Conservation (phyloP, 2,113 vertebrate genomes). For the Prionailurus viverrinus region DNA sequence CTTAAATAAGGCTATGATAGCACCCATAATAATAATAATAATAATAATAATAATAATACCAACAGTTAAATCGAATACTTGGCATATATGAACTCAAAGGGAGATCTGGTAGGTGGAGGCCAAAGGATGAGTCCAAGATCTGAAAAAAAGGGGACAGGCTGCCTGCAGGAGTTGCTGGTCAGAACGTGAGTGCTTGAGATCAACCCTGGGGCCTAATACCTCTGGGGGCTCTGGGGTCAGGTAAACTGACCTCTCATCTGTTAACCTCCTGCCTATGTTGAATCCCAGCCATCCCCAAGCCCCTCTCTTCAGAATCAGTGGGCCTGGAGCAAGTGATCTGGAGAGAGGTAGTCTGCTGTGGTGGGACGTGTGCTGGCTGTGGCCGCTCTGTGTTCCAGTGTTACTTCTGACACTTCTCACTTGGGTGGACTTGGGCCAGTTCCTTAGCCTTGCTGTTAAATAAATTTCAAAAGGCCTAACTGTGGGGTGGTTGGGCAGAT, state of each 20-base stretch:
- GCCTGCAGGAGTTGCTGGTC: background rate
- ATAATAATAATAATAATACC: background rate
- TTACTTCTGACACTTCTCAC: background rate
- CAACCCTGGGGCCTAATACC: background rate
- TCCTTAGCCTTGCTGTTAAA: background rate
- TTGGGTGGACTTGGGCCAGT: background rate
- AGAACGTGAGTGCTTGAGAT: background rate
- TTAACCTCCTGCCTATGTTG: background rate
- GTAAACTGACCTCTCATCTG: background rate
- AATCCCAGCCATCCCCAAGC: background rate
- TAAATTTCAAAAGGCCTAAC: conserved; percentile 13
- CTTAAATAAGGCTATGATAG: background rate
- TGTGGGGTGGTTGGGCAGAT: background rate
- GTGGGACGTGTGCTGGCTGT: background rate
- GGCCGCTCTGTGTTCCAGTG: background rate
- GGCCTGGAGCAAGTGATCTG: background rate
- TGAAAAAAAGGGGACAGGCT: background rate
- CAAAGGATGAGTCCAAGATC: background rate
- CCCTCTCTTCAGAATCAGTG: background rate
- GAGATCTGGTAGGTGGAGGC: background rate
- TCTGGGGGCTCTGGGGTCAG: background rate
- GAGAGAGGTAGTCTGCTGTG: background rate
- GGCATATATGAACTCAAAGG: background rate
- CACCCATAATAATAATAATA: background rate
- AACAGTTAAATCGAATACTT: background rate